Evolutionary conservation across 1,140 invertebrate genomes (phyloP), one percentile per base, ranked within the genome.

Genomic region (Apis laboriosa): DNA sequence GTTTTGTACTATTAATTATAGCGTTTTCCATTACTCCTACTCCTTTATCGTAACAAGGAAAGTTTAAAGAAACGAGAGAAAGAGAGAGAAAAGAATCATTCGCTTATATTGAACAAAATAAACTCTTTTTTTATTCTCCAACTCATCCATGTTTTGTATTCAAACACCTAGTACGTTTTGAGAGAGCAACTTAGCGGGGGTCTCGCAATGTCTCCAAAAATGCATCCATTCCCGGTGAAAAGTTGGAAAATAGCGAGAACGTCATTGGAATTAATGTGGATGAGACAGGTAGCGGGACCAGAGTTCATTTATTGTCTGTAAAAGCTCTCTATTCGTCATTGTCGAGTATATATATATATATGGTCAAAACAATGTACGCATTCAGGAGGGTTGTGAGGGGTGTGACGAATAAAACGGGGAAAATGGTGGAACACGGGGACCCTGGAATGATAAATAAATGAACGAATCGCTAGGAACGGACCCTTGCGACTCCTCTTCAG

Each of bases 321-420:
- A 82, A 83, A 90, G 76, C 67, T 84, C 83, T 88, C 88, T 89
- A 90, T 89, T 90, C 87, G 88, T 90, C 86, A 86, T 83, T 88
- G 86, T 86, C 85, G 61, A 28, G 28, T 28, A 28, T 34, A 34
- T 34, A 34, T 43, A 43, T 83, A 84, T 80, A 74, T 81, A 84
- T 76, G 72, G 79, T 80, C 78, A 78, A 75, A 72, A 84, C 84
- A 71, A 86, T 88, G 87, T 80, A 89, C 81, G 84, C 81, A 85
- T 86, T 87, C 84, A 79, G 82, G 77, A 81, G 86, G 88, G 77
- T 83, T 70, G 82, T 85, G 53, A 76, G 72, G 79, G 85, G 80
- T 83, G 86, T 88, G 87, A 86, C 51, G 68, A 17, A 55, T 19
- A 12, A 9, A 28, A 21, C 17, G 34, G 9, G n/a, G 53, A 19